phyloP scores from a whole-genome alignment of 2,113 vertebrate genomes.

The Emydura subglobosa region DNA sequence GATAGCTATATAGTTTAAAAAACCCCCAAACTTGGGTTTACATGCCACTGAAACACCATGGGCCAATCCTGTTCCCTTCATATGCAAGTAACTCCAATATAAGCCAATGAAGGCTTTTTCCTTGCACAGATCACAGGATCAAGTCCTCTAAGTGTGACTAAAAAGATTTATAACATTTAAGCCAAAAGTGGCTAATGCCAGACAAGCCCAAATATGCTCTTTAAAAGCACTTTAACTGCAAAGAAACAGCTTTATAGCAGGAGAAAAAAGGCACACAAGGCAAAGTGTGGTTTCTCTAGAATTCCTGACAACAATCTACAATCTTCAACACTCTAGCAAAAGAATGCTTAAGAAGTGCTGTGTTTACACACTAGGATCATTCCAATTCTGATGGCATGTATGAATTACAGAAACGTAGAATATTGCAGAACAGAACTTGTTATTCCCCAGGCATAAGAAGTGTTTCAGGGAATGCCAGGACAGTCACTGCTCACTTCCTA shows the following conservation, averaged over 20 bases:
- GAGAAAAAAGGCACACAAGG: neutral
- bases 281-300: neutral
- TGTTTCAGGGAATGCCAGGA: neutral
- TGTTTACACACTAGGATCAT: neutral
- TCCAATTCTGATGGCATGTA: neutral
- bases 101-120: neutral
- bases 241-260: neutral
- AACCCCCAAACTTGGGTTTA: neutral
- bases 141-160: neutral
- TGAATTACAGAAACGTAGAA: neutral
- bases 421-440: neutral
- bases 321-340: neutral
- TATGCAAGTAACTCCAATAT: neutral
- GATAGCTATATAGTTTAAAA: neutral
- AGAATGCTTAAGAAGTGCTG: neutral
- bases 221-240: conserved; percentile 11
- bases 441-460: neutral
- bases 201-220: conserved; percentile 21
- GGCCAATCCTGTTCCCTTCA: fast-evolving
- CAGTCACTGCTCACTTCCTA: neutral
- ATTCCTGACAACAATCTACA: conserved; percentile 34
- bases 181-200: neutral
- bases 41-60: fast-evolving
- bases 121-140: neutral
- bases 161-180: neutral